A percentile compares a stretch with the other conserved stretches of the same genome.
Evolutionary conservation across 2,797 vertebrate species (phyloP).

Genomic region (Eremophila alpestris): DNA sequence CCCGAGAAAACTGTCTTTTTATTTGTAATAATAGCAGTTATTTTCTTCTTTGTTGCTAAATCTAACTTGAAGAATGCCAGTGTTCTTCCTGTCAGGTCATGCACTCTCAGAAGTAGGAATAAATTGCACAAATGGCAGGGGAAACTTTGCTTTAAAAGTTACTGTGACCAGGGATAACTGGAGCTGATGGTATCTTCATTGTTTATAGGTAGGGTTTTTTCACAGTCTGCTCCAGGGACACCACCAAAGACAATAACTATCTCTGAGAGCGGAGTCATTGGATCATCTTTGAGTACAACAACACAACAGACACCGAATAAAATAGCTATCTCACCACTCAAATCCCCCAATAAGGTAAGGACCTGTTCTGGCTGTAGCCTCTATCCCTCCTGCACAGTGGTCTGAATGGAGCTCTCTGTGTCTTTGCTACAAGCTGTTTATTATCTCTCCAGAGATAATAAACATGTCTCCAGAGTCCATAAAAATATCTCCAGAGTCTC

Average conservation of each 20-base stretch:
- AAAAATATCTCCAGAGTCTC: not conserved
- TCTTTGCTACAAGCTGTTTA: not conserved
- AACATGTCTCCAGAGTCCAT: not conserved
- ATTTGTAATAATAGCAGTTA: not conserved
- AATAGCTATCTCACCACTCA: conserved; percentile 97
- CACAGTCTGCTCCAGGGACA: conserved; percentile 86
- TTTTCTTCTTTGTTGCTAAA: not conserved
- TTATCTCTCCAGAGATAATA: not conserved
- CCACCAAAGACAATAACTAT: conserved; percentile 89
- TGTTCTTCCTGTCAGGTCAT: not conserved
- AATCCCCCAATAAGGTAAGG: conserved; percentile 96
- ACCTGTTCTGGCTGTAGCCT: not conserved
- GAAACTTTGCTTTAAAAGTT: not conserved
- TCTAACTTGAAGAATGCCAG: not conserved
- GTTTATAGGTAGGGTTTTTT: conserved; percentile 88
- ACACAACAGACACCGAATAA: conserved; percentile 88
- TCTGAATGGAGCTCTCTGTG: not conserved
- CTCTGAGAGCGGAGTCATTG: conserved; percentile 84
- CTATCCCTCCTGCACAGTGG: not conserved
- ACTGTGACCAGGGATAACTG: not conserved
- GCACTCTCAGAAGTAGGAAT: not conserved
- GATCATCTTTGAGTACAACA: conserved; percentile 80
- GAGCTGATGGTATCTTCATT: conserved; percentile 55
- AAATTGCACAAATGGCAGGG: not conserved
- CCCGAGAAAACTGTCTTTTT: rapidly evolving